Percentiles rank a stretch among this genome's conserved stretches.
Conservation (phyloP, 2,113 vertebrate genomes). For the Oriolus oriolus region DNA sequence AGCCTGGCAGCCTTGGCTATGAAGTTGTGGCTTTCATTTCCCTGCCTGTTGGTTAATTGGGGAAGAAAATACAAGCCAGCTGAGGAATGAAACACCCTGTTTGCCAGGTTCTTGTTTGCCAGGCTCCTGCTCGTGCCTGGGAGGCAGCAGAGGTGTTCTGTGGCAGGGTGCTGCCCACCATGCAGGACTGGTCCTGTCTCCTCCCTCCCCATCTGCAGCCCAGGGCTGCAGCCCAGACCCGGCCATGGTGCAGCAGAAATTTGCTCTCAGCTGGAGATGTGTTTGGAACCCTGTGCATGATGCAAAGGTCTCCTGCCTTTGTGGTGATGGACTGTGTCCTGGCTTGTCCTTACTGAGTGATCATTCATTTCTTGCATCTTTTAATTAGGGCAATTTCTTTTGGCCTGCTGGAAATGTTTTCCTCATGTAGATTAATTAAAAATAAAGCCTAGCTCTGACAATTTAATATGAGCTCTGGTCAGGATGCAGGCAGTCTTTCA, state of each 20-base stretch:
- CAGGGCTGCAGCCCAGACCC: background rate
- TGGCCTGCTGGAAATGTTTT: background rate
- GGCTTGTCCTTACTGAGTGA: background rate
- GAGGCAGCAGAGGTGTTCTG: background rate
- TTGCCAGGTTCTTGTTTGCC: background rate
- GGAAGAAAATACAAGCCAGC: background rate
- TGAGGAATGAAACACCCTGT: background rate
- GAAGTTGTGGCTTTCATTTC: background rate
- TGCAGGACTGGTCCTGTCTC: background rate
- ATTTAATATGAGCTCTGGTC: background rate
- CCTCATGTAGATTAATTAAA: background rate
- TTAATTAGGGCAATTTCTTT: conserved; percentile 26
- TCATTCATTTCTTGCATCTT: background rate
- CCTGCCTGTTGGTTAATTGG: background rate
- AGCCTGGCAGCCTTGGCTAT: background rate
- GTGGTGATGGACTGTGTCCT: background rate
- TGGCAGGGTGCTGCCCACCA: fast-evolving
- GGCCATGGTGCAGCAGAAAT: fast-evolving
- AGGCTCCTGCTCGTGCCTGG: background rate
- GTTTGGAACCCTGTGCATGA: background rate
- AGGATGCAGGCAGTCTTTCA: background rate
- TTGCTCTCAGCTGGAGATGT: background rate
- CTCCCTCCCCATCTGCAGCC: background rate
- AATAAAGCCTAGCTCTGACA: background rate
- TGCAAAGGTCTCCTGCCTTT: background rate